Base-by-base conservation (phyloP, 2,888 invertebrate genomes). In the Autographa pulchrina region DNA sequence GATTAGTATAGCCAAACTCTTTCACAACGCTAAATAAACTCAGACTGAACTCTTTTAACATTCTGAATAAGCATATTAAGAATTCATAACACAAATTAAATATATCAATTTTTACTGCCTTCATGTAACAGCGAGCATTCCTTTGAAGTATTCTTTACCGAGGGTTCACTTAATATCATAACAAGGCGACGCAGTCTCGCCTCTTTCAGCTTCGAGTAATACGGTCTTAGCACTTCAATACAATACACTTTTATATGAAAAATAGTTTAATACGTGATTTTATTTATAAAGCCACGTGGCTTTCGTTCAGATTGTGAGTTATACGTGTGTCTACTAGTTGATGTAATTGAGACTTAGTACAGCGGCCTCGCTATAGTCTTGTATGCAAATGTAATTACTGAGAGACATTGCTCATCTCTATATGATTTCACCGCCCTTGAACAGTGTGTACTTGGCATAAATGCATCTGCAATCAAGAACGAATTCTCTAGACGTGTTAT, bases 361-460 rank as follows among this genome's bases (percentile, higher is more conserved):
- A 13, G 11, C 11, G 38, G 14, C 41, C 2, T 48, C 16, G 62
- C 31, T 31, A 62, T 13, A 35, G 16, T 65, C 60, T 32, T 38
- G 4, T 35, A 65, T 59, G 69, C 62, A 71, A 75, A 71, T 64
- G 60, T 64, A 64, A 72, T 68, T 59, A 70, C 62, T 52, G 43
- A 18, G n/a, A 65, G 64, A 32, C 16, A 60, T 69, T 73, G 63
- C 38, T 61, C 67, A 67, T 67, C 25, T 59, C 54, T 67, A 61
- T 61, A 67, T 61, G 67, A 54, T 71, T 64, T 64, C 67, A 60
- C 18, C 48, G 14, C 20, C n/a, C 41, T 63, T 14, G 58, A 31
- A 38, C 18, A 41, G 38, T 31, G 52, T 31, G n/a, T 31, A 43
- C 5, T 41, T 61, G 16, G 60, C 20, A 14, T 41, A n/a, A n/a